These are phyloP conservation scores for Procavia capensis DNA, from an alignment of 2,113 vertebrate genomes.

Conservation along the genomic window DNA sequence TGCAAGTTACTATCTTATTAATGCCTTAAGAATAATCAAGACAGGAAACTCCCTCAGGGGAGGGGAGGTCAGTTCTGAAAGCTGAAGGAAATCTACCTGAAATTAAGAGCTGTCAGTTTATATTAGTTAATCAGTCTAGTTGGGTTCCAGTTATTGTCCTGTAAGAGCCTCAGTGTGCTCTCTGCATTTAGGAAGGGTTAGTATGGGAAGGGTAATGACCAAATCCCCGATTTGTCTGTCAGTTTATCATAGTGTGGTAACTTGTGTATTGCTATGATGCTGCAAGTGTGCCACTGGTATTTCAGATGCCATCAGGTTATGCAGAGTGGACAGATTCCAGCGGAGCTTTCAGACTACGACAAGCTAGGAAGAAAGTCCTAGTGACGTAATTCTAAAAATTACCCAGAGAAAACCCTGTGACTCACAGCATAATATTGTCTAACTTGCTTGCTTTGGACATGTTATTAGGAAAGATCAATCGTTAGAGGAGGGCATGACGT, in stretches of 20 bases:
- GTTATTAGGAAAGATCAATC: background rate
- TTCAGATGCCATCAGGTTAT: background rate
- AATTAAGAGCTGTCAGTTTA: background rate
- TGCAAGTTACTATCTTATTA: conserved; percentile 48
- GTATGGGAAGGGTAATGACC: background rate
- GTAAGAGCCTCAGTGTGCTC: conserved; percentile 20
- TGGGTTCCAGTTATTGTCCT: conserved; percentile 36
- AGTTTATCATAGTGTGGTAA: too few species aligned
- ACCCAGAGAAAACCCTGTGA: background rate
- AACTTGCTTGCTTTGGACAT: background rate
- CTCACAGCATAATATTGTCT: background rate
- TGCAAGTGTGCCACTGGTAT: background rate
- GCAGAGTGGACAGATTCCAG: background rate
- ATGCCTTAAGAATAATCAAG: background rate
- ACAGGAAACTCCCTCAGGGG: background rate
- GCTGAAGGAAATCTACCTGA: background rate
- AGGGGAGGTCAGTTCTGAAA: background rate
- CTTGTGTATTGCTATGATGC: background rate
- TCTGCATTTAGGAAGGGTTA: conserved; percentile 15
- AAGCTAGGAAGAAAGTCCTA: background rate
- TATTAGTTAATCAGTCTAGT: conserved; percentile 26
- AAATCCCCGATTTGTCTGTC: too few species aligned
- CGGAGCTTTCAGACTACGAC: background rate
- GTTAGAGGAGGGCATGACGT: background rate
- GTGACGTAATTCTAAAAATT: background rate